These are phyloP conservation scores for Allygus modestus DNA, from an alignment of 2,888 invertebrate species.

Conservation along the genomic window DNA sequence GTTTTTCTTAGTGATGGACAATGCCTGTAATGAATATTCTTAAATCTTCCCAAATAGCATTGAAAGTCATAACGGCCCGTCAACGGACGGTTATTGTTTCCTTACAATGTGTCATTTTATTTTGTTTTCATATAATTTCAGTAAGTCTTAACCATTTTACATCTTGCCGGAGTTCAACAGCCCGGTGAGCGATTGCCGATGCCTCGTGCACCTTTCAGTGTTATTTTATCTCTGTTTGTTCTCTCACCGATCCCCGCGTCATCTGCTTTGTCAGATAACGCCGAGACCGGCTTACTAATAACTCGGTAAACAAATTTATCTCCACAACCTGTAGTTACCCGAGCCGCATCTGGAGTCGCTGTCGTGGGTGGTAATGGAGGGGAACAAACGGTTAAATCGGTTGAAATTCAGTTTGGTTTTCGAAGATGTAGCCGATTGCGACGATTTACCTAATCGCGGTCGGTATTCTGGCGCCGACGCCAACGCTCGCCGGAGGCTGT, in stretches of 20 bases:
- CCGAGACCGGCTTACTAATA: neutral
- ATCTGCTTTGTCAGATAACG: neutral
- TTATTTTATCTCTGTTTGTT: conserved; percentile 14
- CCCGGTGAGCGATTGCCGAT: neutral
- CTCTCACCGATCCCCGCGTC: neutral
- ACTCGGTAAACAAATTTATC: conserved; percentile 20
- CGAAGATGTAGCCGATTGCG: neutral
- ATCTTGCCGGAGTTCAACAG: too few species aligned
- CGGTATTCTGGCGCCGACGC: conserved; percentile 36
- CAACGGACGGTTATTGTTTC: too few species aligned
- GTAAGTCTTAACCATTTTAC: too few species aligned
- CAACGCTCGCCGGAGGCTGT: neutral
- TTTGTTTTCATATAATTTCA: too few species aligned
- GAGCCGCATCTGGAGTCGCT: neutral
- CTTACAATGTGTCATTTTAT: too few species aligned
- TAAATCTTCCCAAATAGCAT: too few species aligned
- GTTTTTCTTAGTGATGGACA: too few species aligned
- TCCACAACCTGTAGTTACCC: conserved; percentile 9
- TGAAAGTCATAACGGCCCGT: too few species aligned
- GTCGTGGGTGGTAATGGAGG: neutral
- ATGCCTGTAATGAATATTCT: too few species aligned
- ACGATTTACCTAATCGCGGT: conserved; percentile 31
- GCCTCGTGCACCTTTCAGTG: too few species aligned
- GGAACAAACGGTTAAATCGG: neutral
- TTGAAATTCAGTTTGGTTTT: neutral